Evolutionary conservation across 2,888 invertebrate species (phyloP).

Genomic region (Caenorhabditis virilis): DNA sequence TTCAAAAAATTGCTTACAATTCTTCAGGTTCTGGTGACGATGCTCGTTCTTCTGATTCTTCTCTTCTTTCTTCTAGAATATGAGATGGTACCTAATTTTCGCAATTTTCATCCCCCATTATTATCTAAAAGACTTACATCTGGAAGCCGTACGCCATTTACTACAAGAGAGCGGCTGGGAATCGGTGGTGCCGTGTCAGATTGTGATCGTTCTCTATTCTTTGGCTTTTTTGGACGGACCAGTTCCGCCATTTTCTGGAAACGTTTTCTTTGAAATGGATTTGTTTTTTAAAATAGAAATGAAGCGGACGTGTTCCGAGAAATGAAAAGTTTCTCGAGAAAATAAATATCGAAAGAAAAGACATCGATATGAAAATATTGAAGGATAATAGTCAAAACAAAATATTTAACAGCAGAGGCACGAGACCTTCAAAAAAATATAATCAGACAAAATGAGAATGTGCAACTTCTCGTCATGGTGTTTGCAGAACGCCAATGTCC

Average conservation of each 20-base stretch:
- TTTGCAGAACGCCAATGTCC: too few species aligned
- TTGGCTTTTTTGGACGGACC: conserved; percentile 30
- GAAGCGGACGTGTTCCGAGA: too few species aligned
- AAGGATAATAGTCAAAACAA: too few species aligned
- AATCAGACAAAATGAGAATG: too few species aligned
- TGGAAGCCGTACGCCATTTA: conserved; percentile 29
- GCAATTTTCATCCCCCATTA: neutral
- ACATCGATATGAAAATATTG: too few species aligned
- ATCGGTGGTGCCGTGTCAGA: conserved; percentile 11
- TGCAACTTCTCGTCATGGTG: too few species aligned
- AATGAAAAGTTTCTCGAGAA: too few species aligned
- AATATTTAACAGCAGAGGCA: neutral
- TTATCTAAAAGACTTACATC: conserved; percentile 7
- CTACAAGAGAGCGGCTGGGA: conserved; percentile 19
- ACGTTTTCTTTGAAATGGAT: neutral
- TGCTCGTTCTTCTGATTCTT: conserved; percentile 4
- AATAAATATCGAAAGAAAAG: too few species aligned
- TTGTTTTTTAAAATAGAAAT: neutral
- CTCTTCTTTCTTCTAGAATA: neutral
- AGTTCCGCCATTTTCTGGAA: conserved; percentile 29
- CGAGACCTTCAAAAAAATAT: neutral
- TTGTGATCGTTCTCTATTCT: conserved; percentile 15
- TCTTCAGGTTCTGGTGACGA: conserved; percentile 39
- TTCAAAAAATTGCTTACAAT: conserved; percentile 11
- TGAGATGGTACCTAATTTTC: conserved; percentile 23